Base-by-base conservation (phyloP, 2,113 vertebrate genomes). In the Nothocercus julius region DNA sequence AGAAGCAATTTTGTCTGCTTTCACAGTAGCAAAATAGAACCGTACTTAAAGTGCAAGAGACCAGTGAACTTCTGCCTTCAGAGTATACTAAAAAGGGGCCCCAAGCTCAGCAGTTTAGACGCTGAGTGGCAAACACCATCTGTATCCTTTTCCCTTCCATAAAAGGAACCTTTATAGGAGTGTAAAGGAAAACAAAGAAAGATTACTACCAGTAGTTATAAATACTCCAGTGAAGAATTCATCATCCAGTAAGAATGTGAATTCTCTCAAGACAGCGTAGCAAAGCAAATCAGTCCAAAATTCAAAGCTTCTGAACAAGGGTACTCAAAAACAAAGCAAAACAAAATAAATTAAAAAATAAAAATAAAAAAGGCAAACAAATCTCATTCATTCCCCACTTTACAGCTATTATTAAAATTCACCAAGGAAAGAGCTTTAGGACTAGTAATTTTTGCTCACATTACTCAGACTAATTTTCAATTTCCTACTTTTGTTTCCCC, bases 71-170 rank as follows among this genome's bases (percentile, higher is more conserved):
- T 88, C 80, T 92, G 95, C 89, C 87, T 95, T 93, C 90, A 68
- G 95, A 97, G 86, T 67, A 64, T 9, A 68, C 93, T 93, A 85
- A 93, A 90, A 95, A 40, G 91, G 91, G 92, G 77, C 86, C 96
- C 89, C 91, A 92, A 58, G 84, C 81, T 54, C 92, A 95, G 83
- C 90, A 87, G 93, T 86, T 95, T 88, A 88, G 93, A 92, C 40
- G 32, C 68, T 20, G 73, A 96, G 88, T 95, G 70, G 96, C 96
- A 97, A 97, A 96, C 96, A 97, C 97, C 95, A 97, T 97, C 97
- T 97, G 96, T 96, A 97, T 97, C 97, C 97, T 97, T 97, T 97
- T 97, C 95, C 97, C 95, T 90, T 95, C 89, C 93, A 95, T 97
- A 97, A 97, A 97, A 96, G 95, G 96, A 97, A 95, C 92, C 92